A percentile compares a stretch with the other conserved stretches of the same genome.
These are phyloP conservation scores for Sebastes trivittatus DNA, from an alignment of 2,797 vertebrate genomes.

Conservation along the genomic window DNA sequence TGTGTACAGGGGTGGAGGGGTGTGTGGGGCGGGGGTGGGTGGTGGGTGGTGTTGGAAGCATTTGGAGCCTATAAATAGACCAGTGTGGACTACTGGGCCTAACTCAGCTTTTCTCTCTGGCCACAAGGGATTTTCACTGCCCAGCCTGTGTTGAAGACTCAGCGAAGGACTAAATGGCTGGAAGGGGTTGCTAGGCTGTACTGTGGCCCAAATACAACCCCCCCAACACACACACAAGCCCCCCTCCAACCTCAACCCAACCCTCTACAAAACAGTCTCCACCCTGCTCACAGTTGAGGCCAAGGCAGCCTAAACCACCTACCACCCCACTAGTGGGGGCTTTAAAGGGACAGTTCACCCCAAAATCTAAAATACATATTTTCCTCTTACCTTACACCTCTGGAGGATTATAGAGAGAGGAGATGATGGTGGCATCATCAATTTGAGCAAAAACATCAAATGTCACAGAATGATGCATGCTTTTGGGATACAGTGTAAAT, in stretches of 20 bases:
- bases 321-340: not conserved
- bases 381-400: not conserved
- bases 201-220: conserved; percentile 40
- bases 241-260: not conserved
- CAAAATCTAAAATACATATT: not conserved
- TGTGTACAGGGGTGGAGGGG: conserved; percentile 12
- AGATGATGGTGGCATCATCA: too few relatives aligned
- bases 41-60: conserved; percentile 22
- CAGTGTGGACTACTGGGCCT: conserved; percentile 56
- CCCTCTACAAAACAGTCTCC: conserved; percentile 20
- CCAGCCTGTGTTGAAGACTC: conserved; percentile 58
- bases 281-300: conserved; percentile 8
- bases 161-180: conserved; percentile 52
- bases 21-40: not conserved
- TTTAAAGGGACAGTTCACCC: not conserved
- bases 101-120: conserved; percentile 65
- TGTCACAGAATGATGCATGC: too few relatives aligned
- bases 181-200: conserved; percentile 55
- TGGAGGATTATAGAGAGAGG: too few relatives aligned
- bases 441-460: too few relatives aligned
- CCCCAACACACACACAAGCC: not conserved
- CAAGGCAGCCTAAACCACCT: not conserved
- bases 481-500: too few relatives aligned
- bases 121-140: conserved; percentile 71
- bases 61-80: conserved; percentile 67